Evolutionary conservation across 37 sponge, comb jelly and placozoan genomes (phyloP), one percentile per base, ranked within the genome.

Genomic region (Spongilla lacustris): DNA sequence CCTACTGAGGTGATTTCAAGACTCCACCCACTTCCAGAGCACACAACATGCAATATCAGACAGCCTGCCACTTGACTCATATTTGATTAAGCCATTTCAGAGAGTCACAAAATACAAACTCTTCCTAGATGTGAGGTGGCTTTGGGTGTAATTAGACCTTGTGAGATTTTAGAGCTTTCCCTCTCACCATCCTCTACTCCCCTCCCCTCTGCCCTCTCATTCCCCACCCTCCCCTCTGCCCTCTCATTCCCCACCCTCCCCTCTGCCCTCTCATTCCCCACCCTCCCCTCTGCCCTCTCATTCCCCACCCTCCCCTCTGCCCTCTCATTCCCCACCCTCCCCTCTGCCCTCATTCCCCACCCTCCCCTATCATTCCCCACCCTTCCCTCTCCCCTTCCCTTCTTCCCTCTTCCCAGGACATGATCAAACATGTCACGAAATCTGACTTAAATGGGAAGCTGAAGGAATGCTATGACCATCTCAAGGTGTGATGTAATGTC

Each of bases 51-150:
- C 78, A 19, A 32, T 93, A 25, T 74, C 32, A 14, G 94, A 96
- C 50, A 50, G 80, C 5, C 79, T 96, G 36, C 26, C 31, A 1
- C 84, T 92, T 29, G 19, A 29, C 66, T 81, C 85, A 19, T 88
- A 93, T 34, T 80, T 96, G 37, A 83, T 93, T 34, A 91, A 93
- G 31, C 94, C 94, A 8, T 90, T 96, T 68, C 91, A 96, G 74
- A 80, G 96, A 49, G 77, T 96, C 72, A 68, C 91, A 1, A 86
- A 87, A 26, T 96, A 96, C 81, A 81, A 84, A 67, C 91, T 84
- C 8, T 96, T 96, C 77, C 79, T 96, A 6, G 89, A 90, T 74
- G 93, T 93, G 31, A 71, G 83, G 26, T 30, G 38, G 29, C 58
- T 58, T 14, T 58, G 19, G 58, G 12, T 58, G 19, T 6, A 17